phyloP scores from a whole-genome alignment of 2,888 invertebrate genomes.

The Ormia ochracea region DNA sequence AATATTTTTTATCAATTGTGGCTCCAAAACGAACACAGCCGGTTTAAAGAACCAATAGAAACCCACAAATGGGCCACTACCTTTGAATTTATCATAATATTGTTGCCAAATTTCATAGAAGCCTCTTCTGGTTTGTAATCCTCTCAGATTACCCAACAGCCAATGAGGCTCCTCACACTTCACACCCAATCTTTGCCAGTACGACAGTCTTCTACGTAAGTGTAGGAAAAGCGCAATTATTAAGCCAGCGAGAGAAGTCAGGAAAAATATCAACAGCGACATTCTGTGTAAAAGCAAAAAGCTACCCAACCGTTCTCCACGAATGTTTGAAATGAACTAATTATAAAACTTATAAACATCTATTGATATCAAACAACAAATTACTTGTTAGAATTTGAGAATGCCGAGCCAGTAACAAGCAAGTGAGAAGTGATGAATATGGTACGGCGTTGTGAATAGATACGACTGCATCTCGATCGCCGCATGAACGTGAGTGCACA shows the following conservation, averaged over 20 bases:
- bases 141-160: conserved; percentile 56
- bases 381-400: background rate
- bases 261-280: conserved; percentile 25
- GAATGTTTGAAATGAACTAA: conserved; percentile 3
- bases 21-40: conserved; percentile 57
- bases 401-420: background rate
- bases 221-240: conserved; percentile 18
- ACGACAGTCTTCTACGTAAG: conserved; percentile 41
- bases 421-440: no score
- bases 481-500: no score
- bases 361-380: background rate
- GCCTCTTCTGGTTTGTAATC: conserved; percentile 34
- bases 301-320: background rate
- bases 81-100: conserved; percentile 68
- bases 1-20: conserved; percentile 57
- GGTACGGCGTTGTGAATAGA: no score
- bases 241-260: conserved; percentile 22
- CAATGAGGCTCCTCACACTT: conserved; percentile 63
- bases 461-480: no score
- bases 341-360: background rate
- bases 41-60: conserved; percentile 68
- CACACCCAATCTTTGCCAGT: conserved; percentile 65
- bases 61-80: conserved; percentile 70
- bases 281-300: background rate
- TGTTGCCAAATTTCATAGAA: conserved; percentile 59